A percentile compares a stretch with the other conserved stretches of the same genome.
Conservation (phyloP, 2,113 vertebrate genomes). For the Argyrosomus japonicus region DNA sequence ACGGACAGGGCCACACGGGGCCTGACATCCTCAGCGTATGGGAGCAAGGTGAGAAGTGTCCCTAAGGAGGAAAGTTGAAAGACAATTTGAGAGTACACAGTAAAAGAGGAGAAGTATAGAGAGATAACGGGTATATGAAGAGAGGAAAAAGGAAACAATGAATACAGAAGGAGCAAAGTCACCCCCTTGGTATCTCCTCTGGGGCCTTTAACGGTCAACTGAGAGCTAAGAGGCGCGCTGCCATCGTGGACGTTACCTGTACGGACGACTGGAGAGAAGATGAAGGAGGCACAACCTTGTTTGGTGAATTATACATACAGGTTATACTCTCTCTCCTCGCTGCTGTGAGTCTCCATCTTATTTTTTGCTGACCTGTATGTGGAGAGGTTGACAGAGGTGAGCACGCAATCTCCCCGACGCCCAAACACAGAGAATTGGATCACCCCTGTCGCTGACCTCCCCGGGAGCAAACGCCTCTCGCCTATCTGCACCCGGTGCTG, state of each 20-base stretch:
- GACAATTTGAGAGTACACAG: slow-evolving; percentile 35
- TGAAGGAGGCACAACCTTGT: slow-evolving; percentile 52
- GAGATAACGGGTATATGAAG: slow-evolving; percentile 59
- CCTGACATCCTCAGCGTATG: slow-evolving; percentile 20
- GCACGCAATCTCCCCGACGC: slow-evolving; percentile 79
- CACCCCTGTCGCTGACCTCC: slow-evolving; percentile 82
- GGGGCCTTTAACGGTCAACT: slow-evolving; percentile 69
- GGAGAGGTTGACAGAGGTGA: slow-evolving; percentile 81
- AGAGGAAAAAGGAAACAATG: slow-evolving; percentile 58
- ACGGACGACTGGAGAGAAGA: slow-evolving; percentile 50
- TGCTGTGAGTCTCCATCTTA: slow-evolving; percentile 74
- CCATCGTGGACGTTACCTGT: slow-evolving; percentile 53
- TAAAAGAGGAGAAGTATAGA: slow-evolving; percentile 45
- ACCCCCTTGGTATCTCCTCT: slow-evolving; percentile 47
- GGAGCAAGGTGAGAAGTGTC: slow-evolving; percentile 63
- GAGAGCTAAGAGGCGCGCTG: slow-evolving; percentile 56
- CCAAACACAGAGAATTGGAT: slow-evolving; percentile 84
- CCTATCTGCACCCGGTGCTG: slow-evolving; percentile 75
- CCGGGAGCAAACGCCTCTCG: slow-evolving; percentile 63
- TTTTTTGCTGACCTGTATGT: slow-evolving; percentile 83
- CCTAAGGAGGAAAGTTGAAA: slow-evolving; percentile 65
- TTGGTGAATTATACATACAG: slow-evolving; percentile 68
- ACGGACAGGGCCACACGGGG: slow-evolving; percentile 28
- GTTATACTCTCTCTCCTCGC: slow-evolving; percentile 53
- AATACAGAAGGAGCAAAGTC: slow-evolving; percentile 76